Base-by-base conservation (phyloP, 2,113 vertebrate genomes). In the Anarhynchus alexandrinus region DNA sequence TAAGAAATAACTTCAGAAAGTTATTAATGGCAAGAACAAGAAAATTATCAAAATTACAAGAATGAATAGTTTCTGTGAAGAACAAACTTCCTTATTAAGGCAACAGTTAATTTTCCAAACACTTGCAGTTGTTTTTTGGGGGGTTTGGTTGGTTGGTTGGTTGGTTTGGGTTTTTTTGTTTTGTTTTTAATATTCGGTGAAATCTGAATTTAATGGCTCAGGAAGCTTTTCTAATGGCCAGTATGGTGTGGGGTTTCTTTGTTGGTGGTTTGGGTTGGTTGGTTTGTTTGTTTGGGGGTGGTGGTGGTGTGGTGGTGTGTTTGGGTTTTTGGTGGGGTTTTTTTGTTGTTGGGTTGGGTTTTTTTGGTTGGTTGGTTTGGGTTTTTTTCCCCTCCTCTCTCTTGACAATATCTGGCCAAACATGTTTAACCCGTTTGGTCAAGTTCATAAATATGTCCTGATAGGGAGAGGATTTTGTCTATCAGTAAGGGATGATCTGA, bases 371-470 rank as follows among this genome's bases (percentile, higher is more conserved):
- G 30, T 58, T 62, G 40, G 3, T 38, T 23, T 58, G 36, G 3
- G 38, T 19, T 0, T 58, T 87, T 83, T 80, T 16, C 21, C 8
- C 16, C 32, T 62, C 20, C 76, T 82, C 2, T 82, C 5, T 73
- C 23, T 38, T 29, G 32, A 74, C 38, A 77, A 5, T 76, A 90
- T 67, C 85, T 76, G 88, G 66, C 77, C 85, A 90, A 95, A 93
- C 93, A 86, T 7, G 94, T 94, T 82, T 82, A 92, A 92, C 94
- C 45, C 5, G 67, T 91, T 82, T 91, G 79, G 77, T 76, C 66
- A 78, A 81, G 69, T 88, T 89, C 66, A 78, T 58, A 94, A 80
- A 32, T 86, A 90, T 74, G 55, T 93, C n/a, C 93, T 65, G 67
- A 83, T 59, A n/a, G 15, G 38, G 71, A 81, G 18, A 91, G 22